phyloP scores from a whole-genome alignment of 1,140 invertebrate genomes.

The Bombus pascuorum region DNA sequence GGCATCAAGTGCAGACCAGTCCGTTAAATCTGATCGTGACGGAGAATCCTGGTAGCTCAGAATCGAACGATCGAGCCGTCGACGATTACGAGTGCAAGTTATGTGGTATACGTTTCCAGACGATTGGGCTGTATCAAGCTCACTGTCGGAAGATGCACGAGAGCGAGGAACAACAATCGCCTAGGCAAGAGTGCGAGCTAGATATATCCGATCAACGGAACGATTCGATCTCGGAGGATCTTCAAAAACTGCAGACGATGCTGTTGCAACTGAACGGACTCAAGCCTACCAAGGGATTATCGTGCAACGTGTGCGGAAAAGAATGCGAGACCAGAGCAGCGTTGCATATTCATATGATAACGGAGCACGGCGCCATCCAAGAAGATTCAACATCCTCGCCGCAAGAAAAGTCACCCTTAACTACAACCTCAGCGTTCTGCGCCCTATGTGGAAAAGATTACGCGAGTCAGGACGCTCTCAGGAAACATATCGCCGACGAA shows the following conservation, averaged over 20 bases:
- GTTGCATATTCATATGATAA: conserved; percentile 85
- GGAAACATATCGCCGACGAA: conserved; percentile 84
- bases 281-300: conserved; percentile 83
- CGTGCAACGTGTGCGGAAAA: conserved; percentile 84
- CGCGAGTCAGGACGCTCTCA: conserved; percentile 82
- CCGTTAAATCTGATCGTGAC: conserved; percentile 86
- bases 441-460: conserved; percentile 85
- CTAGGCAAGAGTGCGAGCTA: conserved; percentile 69
- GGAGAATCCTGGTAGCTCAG: conserved; percentile 74
- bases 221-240: conserved; percentile 88
- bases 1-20: conserved; percentile 84
- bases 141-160: conserved; percentile 80
- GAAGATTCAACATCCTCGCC: conserved; percentile 70
- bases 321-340: conserved; percentile 85
- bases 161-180: conserved; percentile 78
- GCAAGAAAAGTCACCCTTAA: conserved; percentile 48
- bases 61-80: conserved; percentile 71
- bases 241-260: conserved; percentile 95
- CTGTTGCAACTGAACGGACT: conserved; percentile 93
- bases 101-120: conserved; percentile 84
- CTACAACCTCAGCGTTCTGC: conserved; percentile 72
- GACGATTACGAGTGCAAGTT: conserved; percentile 83
- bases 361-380: conserved; percentile 82
- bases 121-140: conserved; percentile 82
- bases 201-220: conserved; percentile 71